A percentile compares a stretch with the other conserved stretches of the same genome.
phyloP scores from a whole-genome alignment of 2,888 invertebrate genomes.

The Drosophila algonquin region DNA sequence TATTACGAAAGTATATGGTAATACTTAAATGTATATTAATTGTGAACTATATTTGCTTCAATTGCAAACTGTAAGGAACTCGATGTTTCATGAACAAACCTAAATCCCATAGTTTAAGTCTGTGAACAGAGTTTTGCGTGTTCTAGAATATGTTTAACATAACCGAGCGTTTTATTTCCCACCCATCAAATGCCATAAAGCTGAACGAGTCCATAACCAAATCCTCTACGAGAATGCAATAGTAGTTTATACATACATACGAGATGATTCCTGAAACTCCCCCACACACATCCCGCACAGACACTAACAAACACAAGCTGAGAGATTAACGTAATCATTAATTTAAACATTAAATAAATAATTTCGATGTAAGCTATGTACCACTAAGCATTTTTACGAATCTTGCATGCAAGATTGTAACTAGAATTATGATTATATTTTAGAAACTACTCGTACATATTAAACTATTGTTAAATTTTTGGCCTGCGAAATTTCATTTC shows the following conservation, averaged over 20 bases:
- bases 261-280: slow-evolving; percentile 46
- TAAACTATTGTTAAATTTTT: slow-evolving; percentile 54
- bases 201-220: slow-evolving; percentile 39
- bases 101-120: slow-evolving; percentile 32
- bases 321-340: slow-evolving; percentile 67
- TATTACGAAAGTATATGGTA: slow-evolving; percentile 5
- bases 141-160: slow-evolving; percentile 28
- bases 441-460: slow-evolving; percentile 19
- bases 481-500: slow-evolving; percentile 75
- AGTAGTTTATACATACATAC: slow-evolving; percentile 63
- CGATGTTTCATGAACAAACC: slow-evolving; percentile 43
- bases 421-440: slow-evolving; percentile 34
- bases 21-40: slow-evolving; percentile 20
- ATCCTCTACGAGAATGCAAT: slow-evolving; percentile 54
- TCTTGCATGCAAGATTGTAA: slow-evolving; percentile 38
- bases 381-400: slow-evolving; percentile 29
- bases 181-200: slow-evolving; percentile 38
- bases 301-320: slow-evolving; percentile 39
- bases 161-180: slow-evolving; percentile 11
- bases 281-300: slow-evolving; percentile 3
- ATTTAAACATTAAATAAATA: slow-evolving; percentile 47
- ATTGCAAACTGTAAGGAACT: slow-evolving; percentile 32
- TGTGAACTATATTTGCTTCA: slow-evolving; percentile 39
- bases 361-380: slow-evolving; percentile 33
- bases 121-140: slow-evolving; percentile 8